Percentiles rank a stretch among this genome's conserved stretches.
phyloP scores from a whole-genome alignment of 2,888 invertebrate genomes.

The Amphimallon solstitiale region DNA sequence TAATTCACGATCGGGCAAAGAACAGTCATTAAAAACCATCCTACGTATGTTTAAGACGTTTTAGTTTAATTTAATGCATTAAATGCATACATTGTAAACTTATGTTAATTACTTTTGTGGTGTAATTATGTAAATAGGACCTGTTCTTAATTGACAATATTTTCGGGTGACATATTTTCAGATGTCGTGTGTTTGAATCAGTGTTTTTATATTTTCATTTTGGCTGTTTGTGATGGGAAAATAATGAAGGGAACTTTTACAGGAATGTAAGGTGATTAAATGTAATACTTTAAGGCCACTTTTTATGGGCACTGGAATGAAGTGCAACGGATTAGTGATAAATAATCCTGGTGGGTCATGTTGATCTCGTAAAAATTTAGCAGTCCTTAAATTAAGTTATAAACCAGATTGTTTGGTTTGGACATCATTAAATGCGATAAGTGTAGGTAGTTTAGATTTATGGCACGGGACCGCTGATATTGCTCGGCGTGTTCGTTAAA shows the following conservation, averaged over 20 bases:
- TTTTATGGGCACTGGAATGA: conserved; percentile 24
- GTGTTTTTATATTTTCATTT: conserved; percentile 32
- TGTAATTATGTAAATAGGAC: conserved; percentile 34
- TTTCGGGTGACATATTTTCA: conserved; percentile 28
- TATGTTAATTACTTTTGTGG: conserved; percentile 32
- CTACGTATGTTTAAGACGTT: conserved; percentile 23
- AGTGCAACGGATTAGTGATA: conserved; percentile 15
- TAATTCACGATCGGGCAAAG: conserved; percentile 35
- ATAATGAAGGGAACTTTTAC: conserved; percentile 27
- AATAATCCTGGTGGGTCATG: neutral
- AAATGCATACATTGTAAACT: conserved; percentile 26
- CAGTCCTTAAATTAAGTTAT: conserved; percentile 12
- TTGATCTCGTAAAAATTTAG: conserved; percentile 24
- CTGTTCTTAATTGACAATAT: conserved; percentile 34
- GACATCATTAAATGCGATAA: neutral
- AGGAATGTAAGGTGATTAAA: conserved; percentile 34
- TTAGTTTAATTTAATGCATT: conserved; percentile 13
- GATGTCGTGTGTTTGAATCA: conserved; percentile 12
- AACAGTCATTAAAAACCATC: conserved; percentile 20
- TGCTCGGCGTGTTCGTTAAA: neutral
- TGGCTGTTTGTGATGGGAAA: conserved; percentile 3
- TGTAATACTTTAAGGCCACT: conserved; percentile 47
- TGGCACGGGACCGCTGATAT: neutral
- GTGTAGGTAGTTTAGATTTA: neutral
- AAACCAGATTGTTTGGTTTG: conserved; percentile 10